Base-by-base conservation (phyloP, 1,140 invertebrate genomes). In the Conus ventricosus region DNA sequence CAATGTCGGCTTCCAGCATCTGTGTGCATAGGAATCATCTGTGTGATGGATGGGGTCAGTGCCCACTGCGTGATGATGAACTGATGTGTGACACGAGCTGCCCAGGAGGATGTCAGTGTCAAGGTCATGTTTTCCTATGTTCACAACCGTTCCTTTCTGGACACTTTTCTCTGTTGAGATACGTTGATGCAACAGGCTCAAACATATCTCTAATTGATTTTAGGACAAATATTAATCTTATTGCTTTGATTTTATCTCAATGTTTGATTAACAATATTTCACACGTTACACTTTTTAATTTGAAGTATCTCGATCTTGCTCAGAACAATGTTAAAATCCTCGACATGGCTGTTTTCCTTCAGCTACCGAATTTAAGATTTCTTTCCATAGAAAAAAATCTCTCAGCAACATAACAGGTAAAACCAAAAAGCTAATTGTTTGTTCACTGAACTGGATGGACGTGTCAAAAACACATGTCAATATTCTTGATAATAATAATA, bases 301-400 rank as follows among this genome's bases (percentile, higher is more conserved):
- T 27, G 27, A 17, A 23, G 54, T 7, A 27, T 27, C 23, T 89
- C 8, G 86, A 89, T 84, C 51, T 89, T 20, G 76, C 85, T 10
- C 4, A 88, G n/a, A 88, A 39, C 39, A 10, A 80, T 75, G 63
- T 89, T 8, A 67, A 39, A 11, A 15, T 20, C 8, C 27, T 89
- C 10, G 55, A 20, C 15, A 8, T 67, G 51, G 55, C 2, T 27
- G 60, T 67, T 11, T 85, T 89, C 55, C 11, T 27, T 20, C 54
- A 55, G 63, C 57, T 84, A n/a, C 15, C 7, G 6, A 87, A 88
- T 51, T 63, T 89, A 23, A 84, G 57, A 57, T 5, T 57, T 23
- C 63, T 89, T 27, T 23, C 84, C 53, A 71, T 89, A 27, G 23
- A 55, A 7, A 53, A 67, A 6, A 89, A 89, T 67, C 63, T 25